A percentile compares a stretch with the other conserved stretches of the same genome.
Conservation (phyloP, 2,888 invertebrate species). For the Drosophila helvetica region DNA sequence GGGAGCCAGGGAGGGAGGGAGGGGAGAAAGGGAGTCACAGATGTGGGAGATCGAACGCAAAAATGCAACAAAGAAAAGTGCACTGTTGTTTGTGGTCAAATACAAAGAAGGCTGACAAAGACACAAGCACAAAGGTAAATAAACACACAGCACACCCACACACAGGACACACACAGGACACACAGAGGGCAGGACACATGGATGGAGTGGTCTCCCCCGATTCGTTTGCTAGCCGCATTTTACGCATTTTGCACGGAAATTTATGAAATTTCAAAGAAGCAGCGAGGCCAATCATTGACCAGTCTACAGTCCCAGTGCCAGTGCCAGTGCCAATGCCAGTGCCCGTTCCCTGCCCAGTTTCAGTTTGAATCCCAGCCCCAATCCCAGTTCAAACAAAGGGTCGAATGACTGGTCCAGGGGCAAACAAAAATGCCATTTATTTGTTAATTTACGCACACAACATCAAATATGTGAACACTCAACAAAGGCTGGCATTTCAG, state of each 20-base stretch:
- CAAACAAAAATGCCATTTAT: slow-evolving; percentile 70
- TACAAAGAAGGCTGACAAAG: slow-evolving; percentile 41
- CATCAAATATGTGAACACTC: slow-evolving; percentile 71
- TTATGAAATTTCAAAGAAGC: slow-evolving; percentile 71
- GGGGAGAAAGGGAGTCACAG: neutral
- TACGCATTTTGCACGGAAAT: slow-evolving; percentile 67
- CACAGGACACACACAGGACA: slow-evolving; percentile 13
- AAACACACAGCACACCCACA: slow-evolving; percentile 19
- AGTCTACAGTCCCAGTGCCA: slow-evolving; percentile 2
- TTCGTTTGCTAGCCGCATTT: slow-evolving; percentile 54
- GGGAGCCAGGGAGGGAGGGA: neutral
- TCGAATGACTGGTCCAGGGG: slow-evolving; percentile 22
- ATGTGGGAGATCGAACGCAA: slow-evolving; percentile 10
- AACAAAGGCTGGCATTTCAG: slow-evolving; percentile 41
- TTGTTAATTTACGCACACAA: slow-evolving; percentile 76
- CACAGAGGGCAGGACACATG: slow-evolving; percentile 4
- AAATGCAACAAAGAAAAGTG: slow-evolving; percentile 65
- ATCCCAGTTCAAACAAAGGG: slow-evolving; percentile 24
- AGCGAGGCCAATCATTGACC: slow-evolving; percentile 56
- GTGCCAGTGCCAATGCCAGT: neutral
- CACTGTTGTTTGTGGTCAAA: slow-evolving; percentile 67
- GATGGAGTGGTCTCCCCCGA: neutral
- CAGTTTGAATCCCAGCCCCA: neutral
- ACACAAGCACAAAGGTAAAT: slow-evolving; percentile 24
- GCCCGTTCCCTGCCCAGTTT: no score